Percentiles rank a stretch among this genome's conserved stretches.
Conservation (phyloP, 53 echinoderm and acorn worm species). For the Henricia sp. region DNA sequence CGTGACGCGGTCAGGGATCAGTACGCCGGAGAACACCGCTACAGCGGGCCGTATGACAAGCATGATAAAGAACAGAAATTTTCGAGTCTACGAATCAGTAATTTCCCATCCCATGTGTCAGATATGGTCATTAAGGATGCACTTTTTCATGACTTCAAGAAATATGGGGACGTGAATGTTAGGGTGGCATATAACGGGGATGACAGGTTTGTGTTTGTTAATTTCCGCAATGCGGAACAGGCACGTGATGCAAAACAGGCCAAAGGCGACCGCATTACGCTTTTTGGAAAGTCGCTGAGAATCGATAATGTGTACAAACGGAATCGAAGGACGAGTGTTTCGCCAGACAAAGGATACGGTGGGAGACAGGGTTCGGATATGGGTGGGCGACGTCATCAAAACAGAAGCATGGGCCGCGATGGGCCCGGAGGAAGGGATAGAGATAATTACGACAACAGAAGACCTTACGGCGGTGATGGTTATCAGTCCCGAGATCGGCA, state of each 20-base stretch:
- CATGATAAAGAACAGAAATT: conserved; percentile 66
- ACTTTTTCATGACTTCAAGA: conserved; percentile 99
- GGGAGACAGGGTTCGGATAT: conserved; percentile 59
- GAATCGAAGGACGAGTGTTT: conserved; percentile 64
- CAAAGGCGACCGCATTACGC: conserved; percentile 86
- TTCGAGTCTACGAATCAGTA: conserved; percentile 87
- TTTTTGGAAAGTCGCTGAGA: conserved; percentile 90
- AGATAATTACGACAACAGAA: conserved; percentile 75
- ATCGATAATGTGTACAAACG: conserved; percentile 87
- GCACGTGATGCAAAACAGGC: conserved; percentile 92
- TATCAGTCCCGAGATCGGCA: conserved; percentile 73
- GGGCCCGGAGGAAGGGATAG: conserved; percentile 72
- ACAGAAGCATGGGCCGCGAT: conserved; percentile 74
- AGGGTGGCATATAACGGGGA: conserved; percentile 90
- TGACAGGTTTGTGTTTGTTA: conserved; percentile 95
- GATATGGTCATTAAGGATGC: conserved; percentile 98
- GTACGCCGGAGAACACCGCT: conserved; percentile 51
- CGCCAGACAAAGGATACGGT: conserved; percentile 66
- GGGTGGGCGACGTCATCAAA: conserved; percentile 65
- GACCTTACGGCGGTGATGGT: conserved; percentile 60
- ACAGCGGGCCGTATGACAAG: conserved; percentile 60
- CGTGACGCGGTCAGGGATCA: conserved; percentile 54
- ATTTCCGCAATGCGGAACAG: conserved; percentile 84
- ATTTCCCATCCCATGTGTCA: conserved; percentile 96
- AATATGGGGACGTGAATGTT: conserved; percentile 98